phyloP scores from a whole-genome alignment of 2,797 vertebrate species.

The Tamandua tetradactyla region DNA sequence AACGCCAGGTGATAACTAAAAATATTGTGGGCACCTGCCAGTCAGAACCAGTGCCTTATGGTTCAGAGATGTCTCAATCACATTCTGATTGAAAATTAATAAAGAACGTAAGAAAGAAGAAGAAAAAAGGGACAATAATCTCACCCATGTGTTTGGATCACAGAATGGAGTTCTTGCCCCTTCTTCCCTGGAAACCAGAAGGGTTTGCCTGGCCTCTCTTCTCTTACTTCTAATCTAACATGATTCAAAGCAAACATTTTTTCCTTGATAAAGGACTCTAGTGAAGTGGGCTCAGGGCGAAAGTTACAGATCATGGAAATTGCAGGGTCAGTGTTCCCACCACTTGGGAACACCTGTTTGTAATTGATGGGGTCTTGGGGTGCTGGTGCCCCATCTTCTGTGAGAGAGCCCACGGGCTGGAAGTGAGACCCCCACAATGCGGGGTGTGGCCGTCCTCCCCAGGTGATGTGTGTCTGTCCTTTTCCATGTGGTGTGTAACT shows the following conservation, averaged over 20 bases:
- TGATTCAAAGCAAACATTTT: background rate
- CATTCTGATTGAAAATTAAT: background rate
- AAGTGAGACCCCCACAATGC: background rate
- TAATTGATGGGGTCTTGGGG: background rate
- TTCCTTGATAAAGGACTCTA: background rate
- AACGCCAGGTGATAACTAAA: background rate
- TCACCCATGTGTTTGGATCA: background rate
- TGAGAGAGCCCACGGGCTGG: background rate
- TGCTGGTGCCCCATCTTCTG: background rate
- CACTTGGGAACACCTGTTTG: background rate
- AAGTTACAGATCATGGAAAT: background rate
- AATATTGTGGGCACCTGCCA: accelerated
- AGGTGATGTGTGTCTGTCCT: no score
- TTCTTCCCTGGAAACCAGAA: background rate
- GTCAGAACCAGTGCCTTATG: background rate
- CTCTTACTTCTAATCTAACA: accelerated
- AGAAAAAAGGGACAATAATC: accelerated
- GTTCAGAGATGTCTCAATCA: background rate
- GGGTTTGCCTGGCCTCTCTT: background rate
- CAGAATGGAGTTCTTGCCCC: background rate
- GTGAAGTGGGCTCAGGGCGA: background rate
- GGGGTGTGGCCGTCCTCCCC: background rate
- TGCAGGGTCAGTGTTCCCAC: background rate
- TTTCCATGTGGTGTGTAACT: no score
- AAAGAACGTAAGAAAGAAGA: background rate